Percentiles rank a stretch among this genome's conserved stretches.
phyloP scores from a whole-genome alignment of 2,888 invertebrate genomes.

The Lasius platythorax region DNA sequence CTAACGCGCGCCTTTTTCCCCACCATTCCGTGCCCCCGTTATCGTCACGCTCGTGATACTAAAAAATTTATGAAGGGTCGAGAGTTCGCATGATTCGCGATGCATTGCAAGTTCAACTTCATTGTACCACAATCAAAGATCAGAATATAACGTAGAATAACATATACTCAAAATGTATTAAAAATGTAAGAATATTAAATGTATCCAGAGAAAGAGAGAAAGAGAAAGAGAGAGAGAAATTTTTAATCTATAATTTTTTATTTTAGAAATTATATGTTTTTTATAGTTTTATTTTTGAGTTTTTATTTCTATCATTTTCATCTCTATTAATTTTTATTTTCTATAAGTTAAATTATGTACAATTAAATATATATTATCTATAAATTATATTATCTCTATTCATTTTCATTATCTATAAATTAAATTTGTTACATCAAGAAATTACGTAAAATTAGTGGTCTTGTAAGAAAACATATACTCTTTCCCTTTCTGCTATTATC shows the following conservation, averaged over 20 bases:
- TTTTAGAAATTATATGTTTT: neutral
- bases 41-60: slow-evolving; percentile 52
- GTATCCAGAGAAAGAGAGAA: neutral
- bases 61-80: slow-evolving; percentile 43
- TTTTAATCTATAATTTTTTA: neutral
- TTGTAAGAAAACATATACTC: neutral
- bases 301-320: neutral
- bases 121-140: neutral
- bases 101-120: neutral
- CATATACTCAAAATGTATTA: neutral
- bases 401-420: neutral
- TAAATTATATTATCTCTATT: neutral
- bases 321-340: neutral
- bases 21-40: slow-evolving; percentile 54
- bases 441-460: neutral
- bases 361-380: neutral
- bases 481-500: slow-evolving; percentile 6
- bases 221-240: neutral
- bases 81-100: slow-evolving; percentile 16
- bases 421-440: neutral
- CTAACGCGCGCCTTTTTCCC: slow-evolving; percentile 72
- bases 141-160: neutral
- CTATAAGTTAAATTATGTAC: neutral
- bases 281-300: neutral
- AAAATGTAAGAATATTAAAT: neutral